Evolutionary conservation across 2,797 vertebrate species (phyloP).

Genomic region (Lepidocolaptes lacrymiger): DNA sequence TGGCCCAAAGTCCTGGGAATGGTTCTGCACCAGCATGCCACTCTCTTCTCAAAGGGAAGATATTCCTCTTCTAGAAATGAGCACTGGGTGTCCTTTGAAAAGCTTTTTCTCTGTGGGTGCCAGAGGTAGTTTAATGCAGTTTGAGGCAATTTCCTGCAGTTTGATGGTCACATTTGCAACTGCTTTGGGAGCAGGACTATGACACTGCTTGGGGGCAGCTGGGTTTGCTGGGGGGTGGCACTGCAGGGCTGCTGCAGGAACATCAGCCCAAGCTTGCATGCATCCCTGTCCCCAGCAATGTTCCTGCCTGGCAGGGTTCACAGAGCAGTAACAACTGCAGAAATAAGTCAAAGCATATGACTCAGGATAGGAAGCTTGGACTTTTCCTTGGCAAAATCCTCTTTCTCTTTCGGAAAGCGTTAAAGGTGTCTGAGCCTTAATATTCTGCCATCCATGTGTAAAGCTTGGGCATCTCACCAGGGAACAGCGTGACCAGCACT

Average conservation of each 20-base stretch:
- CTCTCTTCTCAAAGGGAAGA: neutral
- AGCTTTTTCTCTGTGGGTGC: neutral
- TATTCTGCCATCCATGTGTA: neutral
- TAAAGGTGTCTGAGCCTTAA: constrained; percentile 3
- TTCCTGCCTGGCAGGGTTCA: neutral
- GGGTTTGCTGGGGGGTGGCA: neutral
- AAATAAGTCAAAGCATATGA: constrained; percentile 36
- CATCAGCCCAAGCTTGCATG: neutral
- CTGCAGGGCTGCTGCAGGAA: neutral
- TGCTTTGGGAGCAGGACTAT: neutral
- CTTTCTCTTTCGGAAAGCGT: neutral
- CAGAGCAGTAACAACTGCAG: neutral
- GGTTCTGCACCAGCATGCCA: neutral
- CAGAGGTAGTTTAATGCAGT: neutral
- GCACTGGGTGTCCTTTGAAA: neutral
- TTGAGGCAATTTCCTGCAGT: neutral
- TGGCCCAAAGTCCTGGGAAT: neutral
- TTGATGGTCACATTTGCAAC: neutral
- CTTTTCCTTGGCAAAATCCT: constrained; percentile 32
- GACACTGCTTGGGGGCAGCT: neutral
- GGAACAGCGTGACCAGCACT: neutral
- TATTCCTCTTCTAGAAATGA: neutral
- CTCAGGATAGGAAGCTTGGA: constrained; percentile 15
- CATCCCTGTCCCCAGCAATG: neutral
- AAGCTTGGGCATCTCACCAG: neutral